Base-by-base conservation (phyloP, 1,140 invertebrate genomes). In the Gonioctena quinquepunctata region DNA sequence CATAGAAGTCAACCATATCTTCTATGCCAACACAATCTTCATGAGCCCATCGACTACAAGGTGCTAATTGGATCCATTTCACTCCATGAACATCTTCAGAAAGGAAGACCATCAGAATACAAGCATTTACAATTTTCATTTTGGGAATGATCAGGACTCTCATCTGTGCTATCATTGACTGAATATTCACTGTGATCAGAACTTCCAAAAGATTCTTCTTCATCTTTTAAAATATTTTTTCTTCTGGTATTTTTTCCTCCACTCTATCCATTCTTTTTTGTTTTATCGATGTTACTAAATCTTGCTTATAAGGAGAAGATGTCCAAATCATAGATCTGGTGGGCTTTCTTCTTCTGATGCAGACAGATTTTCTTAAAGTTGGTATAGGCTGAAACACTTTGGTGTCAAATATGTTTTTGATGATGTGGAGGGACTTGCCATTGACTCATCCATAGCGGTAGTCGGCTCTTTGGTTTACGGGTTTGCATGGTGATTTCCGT, bases 231-330 rank as follows among this genome's bases (percentile, higher is more conserved):
- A 18, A 66, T 66, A 6, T 66, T 66, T 66, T 19, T 66, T 66
- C 56, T 56, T 21, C 61, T 62, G 28, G n/a, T n/a, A n/a, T n/a
- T n/a, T n/a, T n/a, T n/a, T n/a, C n/a, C n/a, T n/a, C n/a, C n/a
- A n/a, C n/a, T n/a, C 57, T 66, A 59, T 66, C 22, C 61, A 16
- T 59, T 7, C 50, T 4, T 68, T 68, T 27, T 13, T 68, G n/a
- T 68, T 61, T 50, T 18, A 61, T 27, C 54, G 23, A 61, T 61
- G 52, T 61, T 68, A 25, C 66, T 33, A 68, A 68, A 68, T 60
- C 66, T 59, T 68, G 52, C 26, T 68, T 68, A 61, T 68, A 63
- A 61, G 66, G 52, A 62, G 56, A 66, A 66, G 64, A 66, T 66
- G 64, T 56, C 42, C 56, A 56, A 66, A 66, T 66, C 27, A n/a